Conservation (phyloP, 1,140 invertebrate species). For the Drosophila seguyi region DNA sequence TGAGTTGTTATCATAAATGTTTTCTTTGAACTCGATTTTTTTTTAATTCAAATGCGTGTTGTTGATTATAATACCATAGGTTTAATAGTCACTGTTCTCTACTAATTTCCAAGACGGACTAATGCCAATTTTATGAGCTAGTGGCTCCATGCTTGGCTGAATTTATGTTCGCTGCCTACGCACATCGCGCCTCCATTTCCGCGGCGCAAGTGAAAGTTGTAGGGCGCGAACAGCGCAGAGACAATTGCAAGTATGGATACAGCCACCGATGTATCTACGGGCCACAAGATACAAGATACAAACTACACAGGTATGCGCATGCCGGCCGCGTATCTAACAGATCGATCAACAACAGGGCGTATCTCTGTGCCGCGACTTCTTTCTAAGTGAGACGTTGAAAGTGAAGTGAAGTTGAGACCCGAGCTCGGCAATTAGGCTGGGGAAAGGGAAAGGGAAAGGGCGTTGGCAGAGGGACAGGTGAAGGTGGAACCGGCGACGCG, state of each 20-base stretch:
- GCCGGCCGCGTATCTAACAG: slow-evolving; percentile 71
- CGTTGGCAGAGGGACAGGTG: slow-evolving; percentile 26
- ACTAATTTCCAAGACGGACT: neutral
- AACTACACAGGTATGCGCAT: slow-evolving; percentile 50
- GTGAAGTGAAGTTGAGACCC: slow-evolving; percentile 41
- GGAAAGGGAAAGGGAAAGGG: slow-evolving; percentile 27
- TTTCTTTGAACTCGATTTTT: neutral
- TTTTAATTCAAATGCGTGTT: accelerated
- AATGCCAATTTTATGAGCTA: slow-evolving; percentile 15
- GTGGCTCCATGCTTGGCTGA: slow-evolving; percentile 11
- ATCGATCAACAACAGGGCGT: slow-evolving; percentile 75
- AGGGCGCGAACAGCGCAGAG: slow-evolving; percentile 63
- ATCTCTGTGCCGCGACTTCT: slow-evolving; percentile 53
- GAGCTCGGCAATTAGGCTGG: slow-evolving; percentile 47
- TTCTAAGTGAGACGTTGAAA: slow-evolving; percentile 64
- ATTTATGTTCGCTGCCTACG: slow-evolving; percentile 46
- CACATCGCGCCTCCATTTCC: slow-evolving; percentile 35
- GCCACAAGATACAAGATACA: slow-evolving; percentile 33
- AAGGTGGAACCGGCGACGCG: slow-evolving; percentile 5
- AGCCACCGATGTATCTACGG: slow-evolving; percentile 21
- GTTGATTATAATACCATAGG: neutral
- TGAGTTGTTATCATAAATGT: neutral
- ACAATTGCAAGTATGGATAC: slow-evolving; percentile 57
- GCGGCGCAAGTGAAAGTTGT: slow-evolving; percentile 73
- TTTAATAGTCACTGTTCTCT: neutral